phyloP scores from a whole-genome alignment of 2,113 vertebrate genomes.

The Blennius ocellaris region DNA sequence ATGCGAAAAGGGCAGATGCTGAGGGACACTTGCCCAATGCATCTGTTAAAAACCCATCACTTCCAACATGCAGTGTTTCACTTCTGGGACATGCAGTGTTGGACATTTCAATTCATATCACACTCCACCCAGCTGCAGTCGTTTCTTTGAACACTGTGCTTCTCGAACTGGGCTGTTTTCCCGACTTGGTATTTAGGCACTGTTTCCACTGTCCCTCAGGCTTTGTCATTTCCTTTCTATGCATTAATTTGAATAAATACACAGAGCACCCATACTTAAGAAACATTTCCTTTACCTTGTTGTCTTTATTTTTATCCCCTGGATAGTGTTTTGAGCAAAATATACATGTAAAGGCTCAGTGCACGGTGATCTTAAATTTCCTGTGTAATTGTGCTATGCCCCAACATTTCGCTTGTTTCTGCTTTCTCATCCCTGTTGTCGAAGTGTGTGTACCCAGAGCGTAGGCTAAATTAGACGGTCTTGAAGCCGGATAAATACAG shows the following conservation, averaged over 20 bases:
- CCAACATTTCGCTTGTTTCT: neutral
- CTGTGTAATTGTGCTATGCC: neutral
- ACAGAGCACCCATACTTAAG: neutral
- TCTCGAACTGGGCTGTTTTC: slow-evolving; percentile 22
- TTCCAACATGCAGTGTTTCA: neutral
- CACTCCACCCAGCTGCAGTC: slow-evolving; percentile 1
- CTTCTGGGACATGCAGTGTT: neutral
- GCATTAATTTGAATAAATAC: slow-evolving; percentile 17
- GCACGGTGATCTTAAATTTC: neutral
- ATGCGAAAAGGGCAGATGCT: slow-evolving; percentile 42
- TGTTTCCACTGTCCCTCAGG: neutral
- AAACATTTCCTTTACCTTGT: neutral
- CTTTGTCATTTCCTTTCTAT: slow-evolving; percentile 7
- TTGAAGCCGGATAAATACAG: neutral
- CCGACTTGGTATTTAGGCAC: slow-evolving; percentile 14
- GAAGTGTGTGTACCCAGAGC: neutral
- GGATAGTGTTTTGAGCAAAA: neutral
- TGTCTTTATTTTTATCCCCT: neutral
- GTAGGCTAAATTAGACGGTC: neutral
- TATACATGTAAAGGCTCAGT: neutral
- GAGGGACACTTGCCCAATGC: slow-evolving; percentile 14
- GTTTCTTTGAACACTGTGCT: neutral
- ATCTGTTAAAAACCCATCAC: slow-evolving; percentile 31
- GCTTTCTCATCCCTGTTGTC: neutral
- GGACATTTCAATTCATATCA: slow-evolving; percentile 38